Evolutionary conservation across 2,113 vertebrate species (phyloP).

Genomic region (Perca schrenkii): DNA sequence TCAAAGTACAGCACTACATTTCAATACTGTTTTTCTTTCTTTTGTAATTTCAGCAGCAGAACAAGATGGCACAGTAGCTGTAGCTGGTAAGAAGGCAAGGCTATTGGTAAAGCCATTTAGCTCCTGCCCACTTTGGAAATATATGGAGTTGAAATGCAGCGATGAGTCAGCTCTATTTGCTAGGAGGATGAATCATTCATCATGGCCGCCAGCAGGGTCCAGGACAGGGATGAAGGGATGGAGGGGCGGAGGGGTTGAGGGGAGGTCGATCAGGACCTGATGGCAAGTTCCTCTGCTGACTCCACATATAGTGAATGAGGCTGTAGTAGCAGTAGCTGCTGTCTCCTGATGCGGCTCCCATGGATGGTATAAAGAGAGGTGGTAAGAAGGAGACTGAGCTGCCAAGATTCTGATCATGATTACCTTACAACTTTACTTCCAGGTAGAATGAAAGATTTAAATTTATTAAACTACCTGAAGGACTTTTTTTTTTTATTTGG

Average conservation of each 20-base stretch:
- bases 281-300: constrained; percentile 76
- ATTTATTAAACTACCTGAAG: not conserved
- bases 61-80: constrained; percentile 35
- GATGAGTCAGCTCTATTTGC: constrained; percentile 80
- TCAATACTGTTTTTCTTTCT: constrained; percentile 25
- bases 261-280: constrained; percentile 74
- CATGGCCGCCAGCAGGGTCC: constrained; percentile 73
- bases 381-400: not conserved
- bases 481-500: not conserved
- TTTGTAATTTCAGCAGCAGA: constrained; percentile 56
- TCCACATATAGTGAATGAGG: constrained; percentile 51
- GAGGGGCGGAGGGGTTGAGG: constrained; percentile 37
- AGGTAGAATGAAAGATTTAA: not conserved
- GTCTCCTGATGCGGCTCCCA: constrained; percentile 12
- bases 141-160: constrained; percentile 64
- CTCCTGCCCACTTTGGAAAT: constrained; percentile 70
- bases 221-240: constrained; percentile 43
- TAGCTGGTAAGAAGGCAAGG: constrained; percentile 22
- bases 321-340: not conserved
- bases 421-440: not conserved
- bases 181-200: constrained; percentile 84
- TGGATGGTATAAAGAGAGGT: not conserved
- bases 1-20: constrained; percentile 33
- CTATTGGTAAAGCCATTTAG: constrained; percentile 65
- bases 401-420: not conserved